Evolutionary conservation across 2,113 vertebrate species (phyloP), one percentile per base, ranked within the genome.

Genomic region (Microtus montanus): DNA sequence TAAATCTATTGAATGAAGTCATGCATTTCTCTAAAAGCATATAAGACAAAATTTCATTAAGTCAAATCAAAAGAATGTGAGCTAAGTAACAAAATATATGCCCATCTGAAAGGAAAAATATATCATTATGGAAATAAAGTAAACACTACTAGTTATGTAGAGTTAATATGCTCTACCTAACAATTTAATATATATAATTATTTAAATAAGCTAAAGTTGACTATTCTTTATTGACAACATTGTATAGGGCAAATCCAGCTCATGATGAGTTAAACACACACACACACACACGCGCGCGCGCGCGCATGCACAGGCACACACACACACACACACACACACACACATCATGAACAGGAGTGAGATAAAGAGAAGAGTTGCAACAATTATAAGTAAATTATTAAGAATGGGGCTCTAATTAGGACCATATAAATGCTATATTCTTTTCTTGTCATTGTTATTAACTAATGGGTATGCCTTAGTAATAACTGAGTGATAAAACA

Each of bases 401-500:
- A 88, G 77, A 96, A 63, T 54, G 35, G 33, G 19, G 41, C 7
- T 87, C 33, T 77, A 92, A 54, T 28, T 85, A 87, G 7, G 2
- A 28, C 24, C 17, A 74, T 66, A 68, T 88, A 92, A 92, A 75
- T 58, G n/a, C 13, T 91, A 12, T 86, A 82, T 19, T 94, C 24
- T 58, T 11, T 86, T 91, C 54, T 64, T 91, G 89, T 82, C 71
- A 64, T 66, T 75, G 28, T 77, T 91, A n/a, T 73, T 92, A 71
- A 84, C 71, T 88, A 93, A 86, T 78, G 30, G 41, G 87, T 80
- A 77, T 93, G n/a, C 5, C 75, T 90, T 33, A 87, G 73, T 89
- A 97, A 88, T 87, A 90, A 84, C 24, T 82, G 35, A 90, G 3
- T 44, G 87, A 92, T 84, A 71, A 87, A 95, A 87, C 68, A 87